Percentiles rank a stretch among this genome's conserved stretches.
phyloP scores from a whole-genome alignment of 2,888 invertebrate genomes.

The Caenorhabditis sinica region DNA sequence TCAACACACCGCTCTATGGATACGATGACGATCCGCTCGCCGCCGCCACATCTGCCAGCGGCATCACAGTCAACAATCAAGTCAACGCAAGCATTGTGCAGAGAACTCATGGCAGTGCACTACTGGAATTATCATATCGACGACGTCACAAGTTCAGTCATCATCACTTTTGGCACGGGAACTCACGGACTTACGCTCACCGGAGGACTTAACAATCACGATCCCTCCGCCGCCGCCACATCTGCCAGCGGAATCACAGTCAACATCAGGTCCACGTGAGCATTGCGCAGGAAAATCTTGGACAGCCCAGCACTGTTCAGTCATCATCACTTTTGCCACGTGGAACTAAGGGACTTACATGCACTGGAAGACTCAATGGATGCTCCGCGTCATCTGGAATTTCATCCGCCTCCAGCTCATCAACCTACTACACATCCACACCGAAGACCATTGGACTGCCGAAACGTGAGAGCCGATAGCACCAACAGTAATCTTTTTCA shows the following conservation, averaged over 20 bases:
- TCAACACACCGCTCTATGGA: conserved; percentile 61
- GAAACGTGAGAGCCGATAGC: conserved; percentile 25
- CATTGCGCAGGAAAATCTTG: conserved; percentile 35
- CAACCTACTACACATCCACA: conserved; percentile 62
- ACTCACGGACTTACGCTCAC: no score
- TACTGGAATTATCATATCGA: conserved; percentile 18
- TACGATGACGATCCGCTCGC: conserved; percentile 58
- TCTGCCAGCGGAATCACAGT: conserved; percentile 54
- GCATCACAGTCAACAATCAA: conserved; percentile 60
- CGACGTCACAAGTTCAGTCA: conserved; percentile 18
- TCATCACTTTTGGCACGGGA: no score
- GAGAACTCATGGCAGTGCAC: conserved; percentile 7
- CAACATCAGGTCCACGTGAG: conserved; percentile 55
- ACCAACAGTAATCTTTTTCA: conserved; percentile 35
- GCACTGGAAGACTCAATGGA: conserved; percentile 39
- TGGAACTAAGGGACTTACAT: conserved; percentile 16
- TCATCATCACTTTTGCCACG: background rate
- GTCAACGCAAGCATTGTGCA: conserved; percentile 58
- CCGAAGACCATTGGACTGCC: conserved; percentile 25
- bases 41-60: conserved; percentile 52
- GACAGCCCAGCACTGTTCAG: no score
- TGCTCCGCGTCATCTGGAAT: conserved; percentile 63
- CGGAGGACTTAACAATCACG: no score
- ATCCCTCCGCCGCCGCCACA: conserved; percentile 52
- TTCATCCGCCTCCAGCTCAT: conserved; percentile 58